Evolutionary conservation across 1,140 invertebrate genomes (phyloP), one percentile per base, ranked within the genome.

Genomic region (Meloidogyne hapla): DNA sequence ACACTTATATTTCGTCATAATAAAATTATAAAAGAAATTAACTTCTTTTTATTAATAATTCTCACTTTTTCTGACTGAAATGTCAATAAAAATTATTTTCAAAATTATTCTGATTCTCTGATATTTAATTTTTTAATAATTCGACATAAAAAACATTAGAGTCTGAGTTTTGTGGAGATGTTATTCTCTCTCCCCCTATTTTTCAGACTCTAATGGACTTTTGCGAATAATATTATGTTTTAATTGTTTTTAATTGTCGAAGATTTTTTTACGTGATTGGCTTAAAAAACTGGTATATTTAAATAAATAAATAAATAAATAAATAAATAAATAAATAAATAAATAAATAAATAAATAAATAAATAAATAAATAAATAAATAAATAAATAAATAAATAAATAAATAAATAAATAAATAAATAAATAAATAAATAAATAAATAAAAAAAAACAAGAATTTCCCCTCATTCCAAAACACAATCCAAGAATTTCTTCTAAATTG

Each of bases 31-130:
- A 45, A 45, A 45, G 13, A 45, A 56, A n/a, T n/a, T 6, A 48
- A 48, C 13, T 18, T 48, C n/a, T n/a, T 13, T 56, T 56, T 56
- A 4, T n/a, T 56, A n/a, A n/a, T 6, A n/a, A 8, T n/a, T 56
- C n/a, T 56, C 3, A 48, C 12, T 56, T 56, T 56, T 56, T 56
- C 8, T 56, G 18, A n/a, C 48, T 56, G 1, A 4, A 56, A n/a
- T 56, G 48, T 56, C 48, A n/a, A n/a, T 56, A 56, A 56, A 56
- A n/a, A 56, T 56, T 56, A 56, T 56, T 56, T n/a, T 56, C 48
- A 56, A 56, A n/a, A n/a, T 56, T 56, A 18, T 48, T 18, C 13
- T 18, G 33, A 33, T 33, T 33, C 33, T 8, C 33, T 33, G 4
- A 4, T 33, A 33, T 33, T 33, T 33, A 5, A 48, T 18, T 48